Conservation (phyloP, 2,888 invertebrate genomes). For the Parthenolecanium corni region DNA sequence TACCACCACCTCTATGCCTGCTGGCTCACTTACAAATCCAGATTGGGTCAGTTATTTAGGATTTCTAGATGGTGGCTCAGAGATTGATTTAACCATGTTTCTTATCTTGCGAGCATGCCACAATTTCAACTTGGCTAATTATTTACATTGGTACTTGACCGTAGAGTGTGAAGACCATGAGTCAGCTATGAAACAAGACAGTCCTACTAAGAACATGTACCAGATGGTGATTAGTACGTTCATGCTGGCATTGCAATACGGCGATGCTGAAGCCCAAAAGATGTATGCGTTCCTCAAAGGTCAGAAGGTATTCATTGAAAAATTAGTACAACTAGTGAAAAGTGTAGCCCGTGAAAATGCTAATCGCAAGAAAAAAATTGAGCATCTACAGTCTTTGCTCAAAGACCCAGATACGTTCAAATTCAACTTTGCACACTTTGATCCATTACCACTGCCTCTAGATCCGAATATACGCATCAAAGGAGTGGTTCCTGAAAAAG, state of each 20-base stretch:
- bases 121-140: constrained; percentile 84
- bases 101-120: constrained; percentile 78
- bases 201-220: constrained; percentile 69
- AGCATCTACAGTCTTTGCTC: constrained; percentile 71
- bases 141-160: constrained; percentile 92
- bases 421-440: constrained; percentile 78
- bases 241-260: constrained; percentile 49
- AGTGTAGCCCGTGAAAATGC: constrained; percentile 81
- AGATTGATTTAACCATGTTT: constrained; percentile 66
- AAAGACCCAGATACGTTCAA: constrained; percentile 69
- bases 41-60: constrained; percentile 16
- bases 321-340: constrained; percentile 76
- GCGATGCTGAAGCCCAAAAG: constrained; percentile 57
- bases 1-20: not conserved
- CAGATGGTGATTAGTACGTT: constrained; percentile 78
- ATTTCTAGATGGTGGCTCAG: constrained; percentile 21
- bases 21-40: constrained; percentile 26
- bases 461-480: constrained; percentile 84
- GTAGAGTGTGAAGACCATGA: constrained; percentile 90
- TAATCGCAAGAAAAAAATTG: constrained; percentile 82
- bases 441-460: constrained; percentile 84
- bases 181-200: constrained; percentile 54
- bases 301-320: constrained; percentile 84
- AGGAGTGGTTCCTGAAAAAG: constrained; percentile 78
- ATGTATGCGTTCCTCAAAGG: constrained; percentile 63